Percentiles rank a stretch among this genome's conserved stretches.
Conservation (phyloP, 2,888 invertebrate genomes). For the Augochlorella aurata region DNA sequence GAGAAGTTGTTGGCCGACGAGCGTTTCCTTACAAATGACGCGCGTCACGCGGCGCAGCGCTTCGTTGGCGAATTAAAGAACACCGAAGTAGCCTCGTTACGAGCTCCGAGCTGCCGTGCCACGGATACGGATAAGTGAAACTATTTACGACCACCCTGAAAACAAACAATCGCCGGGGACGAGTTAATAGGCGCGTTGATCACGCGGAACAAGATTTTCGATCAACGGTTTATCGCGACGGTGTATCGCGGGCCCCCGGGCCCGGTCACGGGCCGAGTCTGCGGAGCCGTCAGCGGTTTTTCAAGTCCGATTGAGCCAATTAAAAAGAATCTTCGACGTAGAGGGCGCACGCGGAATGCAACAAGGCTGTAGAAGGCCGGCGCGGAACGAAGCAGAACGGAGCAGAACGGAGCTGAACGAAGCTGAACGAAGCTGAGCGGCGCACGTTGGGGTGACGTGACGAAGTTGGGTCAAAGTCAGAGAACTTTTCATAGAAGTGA, state of each 20-base stretch:
- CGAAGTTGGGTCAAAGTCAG: too few relatives aligned
- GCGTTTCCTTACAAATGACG: slow-evolving; percentile 40
- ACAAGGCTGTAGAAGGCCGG: slow-evolving; percentile 7
- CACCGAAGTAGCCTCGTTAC: slow-evolving; percentile 44
- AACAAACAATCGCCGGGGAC: slow-evolving; percentile 49
- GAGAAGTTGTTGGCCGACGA: slow-evolving; percentile 1
- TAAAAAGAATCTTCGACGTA: slow-evolving; percentile 49
- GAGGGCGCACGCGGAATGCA: slow-evolving; percentile 34
- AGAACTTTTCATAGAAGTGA: too few relatives aligned
- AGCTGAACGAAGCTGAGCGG: too few relatives aligned
- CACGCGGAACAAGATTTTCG: slow-evolving; percentile 57
- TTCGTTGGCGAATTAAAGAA: slow-evolving; percentile 40
- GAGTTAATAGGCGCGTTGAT: slow-evolving; percentile 57
- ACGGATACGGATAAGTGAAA: slow-evolving; percentile 49
- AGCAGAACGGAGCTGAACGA: too few relatives aligned
- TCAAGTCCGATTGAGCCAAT: slow-evolving; percentile 45
- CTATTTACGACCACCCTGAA: slow-evolving; percentile 52
- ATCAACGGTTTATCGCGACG: slow-evolving; percentile 50
- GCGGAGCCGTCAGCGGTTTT: slow-evolving; percentile 16
- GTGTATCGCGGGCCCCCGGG: slow-evolving; percentile 30
- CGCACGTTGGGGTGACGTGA: too few relatives aligned
- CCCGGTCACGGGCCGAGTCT: not conserved
- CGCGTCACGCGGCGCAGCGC: slow-evolving; percentile 27
- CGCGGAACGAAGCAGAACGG: too few relatives aligned
- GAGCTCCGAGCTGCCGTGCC: slow-evolving; percentile 1